These are phyloP conservation scores for Phocoena phocoena DNA, from an alignment of 2,113 vertebrate species.

Conservation along the genomic window DNA sequence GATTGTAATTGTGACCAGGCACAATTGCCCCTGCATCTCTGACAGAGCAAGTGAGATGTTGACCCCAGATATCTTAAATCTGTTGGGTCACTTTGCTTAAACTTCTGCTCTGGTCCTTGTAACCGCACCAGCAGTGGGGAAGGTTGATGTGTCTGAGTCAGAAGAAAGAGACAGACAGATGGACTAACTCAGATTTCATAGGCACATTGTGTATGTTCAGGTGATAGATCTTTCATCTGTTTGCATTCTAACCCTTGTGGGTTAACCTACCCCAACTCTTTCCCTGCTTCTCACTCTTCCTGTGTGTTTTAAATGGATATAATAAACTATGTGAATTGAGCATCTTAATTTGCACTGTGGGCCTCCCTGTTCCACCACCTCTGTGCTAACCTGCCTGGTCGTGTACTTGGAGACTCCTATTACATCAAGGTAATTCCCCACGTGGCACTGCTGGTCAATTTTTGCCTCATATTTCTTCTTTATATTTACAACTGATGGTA, in stretches of 20 bases:
- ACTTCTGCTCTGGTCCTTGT: not conserved
- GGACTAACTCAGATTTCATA: not conserved
- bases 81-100: not conserved
- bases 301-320: not conserved
- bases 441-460: not conserved
- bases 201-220: not conserved
- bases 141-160: not conserved
- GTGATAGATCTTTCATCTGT: not conserved
- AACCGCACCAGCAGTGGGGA: not conserved
- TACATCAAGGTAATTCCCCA: not conserved
- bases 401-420: not conserved
- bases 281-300: not conserved
- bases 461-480: constrained; percentile 27
- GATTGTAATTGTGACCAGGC: not conserved
- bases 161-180: not conserved
- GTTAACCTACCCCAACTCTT: not conserved
- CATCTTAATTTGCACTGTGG: not conserved
- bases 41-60: not conserved
- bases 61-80: not conserved
- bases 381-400: not conserved
- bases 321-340: not conserved
- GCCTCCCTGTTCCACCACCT: not conserved
- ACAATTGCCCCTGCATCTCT: not conserved
- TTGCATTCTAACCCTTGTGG: not conserved
- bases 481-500: constrained; percentile 21